Percentiles rank a stretch among this genome's conserved stretches.
phyloP scores from a whole-genome alignment of 2,113 vertebrate genomes.

The Psittacus erithacus region DNA sequence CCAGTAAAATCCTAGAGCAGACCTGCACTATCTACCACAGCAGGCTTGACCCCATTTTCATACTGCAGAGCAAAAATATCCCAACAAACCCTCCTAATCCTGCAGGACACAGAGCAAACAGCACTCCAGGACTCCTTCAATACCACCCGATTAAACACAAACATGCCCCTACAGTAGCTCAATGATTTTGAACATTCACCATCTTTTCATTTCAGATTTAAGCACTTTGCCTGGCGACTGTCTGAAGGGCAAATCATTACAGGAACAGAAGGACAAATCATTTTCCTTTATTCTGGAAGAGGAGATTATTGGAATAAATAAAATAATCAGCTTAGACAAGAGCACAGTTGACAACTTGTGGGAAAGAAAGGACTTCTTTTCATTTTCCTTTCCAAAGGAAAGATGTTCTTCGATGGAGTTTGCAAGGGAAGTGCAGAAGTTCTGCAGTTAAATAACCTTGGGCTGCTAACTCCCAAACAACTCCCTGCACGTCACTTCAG shows the following conservation, averaged over 20 bases:
- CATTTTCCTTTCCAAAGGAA: background rate
- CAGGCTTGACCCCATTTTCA: slow-evolving; percentile 21
- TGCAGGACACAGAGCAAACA: slow-evolving; percentile 27
- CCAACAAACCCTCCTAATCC: background rate
- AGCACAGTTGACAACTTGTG: slow-evolving; percentile 20
- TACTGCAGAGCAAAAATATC: background rate
- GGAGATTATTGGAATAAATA: slow-evolving; percentile 69
- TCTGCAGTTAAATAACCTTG: slow-evolving; percentile 41
- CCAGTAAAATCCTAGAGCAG: slow-evolving; percentile 15
- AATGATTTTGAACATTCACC: slow-evolving; percentile 12
- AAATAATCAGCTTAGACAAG: slow-evolving; percentile 71
- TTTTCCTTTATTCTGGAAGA: slow-evolving; percentile 52
- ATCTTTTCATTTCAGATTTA: slow-evolving; percentile 51
- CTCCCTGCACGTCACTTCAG: background rate
- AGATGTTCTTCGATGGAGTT: background rate
- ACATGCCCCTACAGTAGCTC: slow-evolving; percentile 12
- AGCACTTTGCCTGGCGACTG: slow-evolving; percentile 49
- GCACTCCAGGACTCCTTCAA: background rate
- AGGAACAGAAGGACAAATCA: slow-evolving; percentile 53
- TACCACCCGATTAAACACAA: slow-evolving; percentile 24
- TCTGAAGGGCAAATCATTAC: slow-evolving; percentile 59
- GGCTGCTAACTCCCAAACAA: background rate
- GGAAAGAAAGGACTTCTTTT: slow-evolving; percentile 1
- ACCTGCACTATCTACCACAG: slow-evolving; percentile 14
- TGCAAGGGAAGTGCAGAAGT: background rate